These are phyloP conservation scores for Pleuronectes platessa DNA, from an alignment of 2,113 vertebrate genomes.

Conservation along the genomic window DNA sequence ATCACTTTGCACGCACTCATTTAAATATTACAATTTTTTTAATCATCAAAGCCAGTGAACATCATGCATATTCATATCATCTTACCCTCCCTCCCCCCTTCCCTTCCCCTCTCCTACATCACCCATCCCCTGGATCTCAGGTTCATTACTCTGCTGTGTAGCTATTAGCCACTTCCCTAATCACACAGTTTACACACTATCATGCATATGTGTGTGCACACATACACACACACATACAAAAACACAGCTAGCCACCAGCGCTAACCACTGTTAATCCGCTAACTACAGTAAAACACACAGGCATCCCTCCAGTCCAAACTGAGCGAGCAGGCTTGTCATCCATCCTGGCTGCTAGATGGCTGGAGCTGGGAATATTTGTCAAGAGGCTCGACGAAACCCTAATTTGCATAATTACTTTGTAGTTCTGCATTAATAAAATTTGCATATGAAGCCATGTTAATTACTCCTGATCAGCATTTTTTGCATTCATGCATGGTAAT, in stretches of 20 bases:
- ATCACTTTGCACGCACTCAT: slow-evolving; percentile 99
- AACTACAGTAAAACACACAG: slow-evolving; percentile 58
- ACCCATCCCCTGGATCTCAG: slow-evolving; percentile 94
- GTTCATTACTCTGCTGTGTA: slow-evolving; percentile 98
- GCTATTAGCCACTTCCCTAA: slow-evolving; percentile 89
- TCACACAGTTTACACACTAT: slow-evolving; percentile 67
- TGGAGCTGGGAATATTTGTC: slow-evolving; percentile 99
- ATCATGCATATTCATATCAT: slow-evolving; percentile 99
- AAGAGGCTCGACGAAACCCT: slow-evolving; percentile 99
- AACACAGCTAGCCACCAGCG: slow-evolving; percentile 68
- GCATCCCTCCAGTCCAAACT: slow-evolving; percentile 85
- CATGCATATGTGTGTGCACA: background rate
- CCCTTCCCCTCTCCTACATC: slow-evolving; percentile 79
- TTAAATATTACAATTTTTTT: slow-evolving; percentile 99
- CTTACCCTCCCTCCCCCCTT: slow-evolving; percentile 84
- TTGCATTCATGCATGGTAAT: slow-evolving; percentile 99
- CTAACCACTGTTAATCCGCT: slow-evolving; percentile 69
- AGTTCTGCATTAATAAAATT: slow-evolving; percentile 99
- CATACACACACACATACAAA: slow-evolving; percentile 5
- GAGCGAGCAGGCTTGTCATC: slow-evolving; percentile 89
- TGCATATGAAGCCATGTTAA: slow-evolving; percentile 99
- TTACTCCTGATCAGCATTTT: slow-evolving; percentile 99
- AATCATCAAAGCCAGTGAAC: slow-evolving; percentile 99
- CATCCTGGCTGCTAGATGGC: slow-evolving; percentile 84
- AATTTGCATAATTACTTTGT: slow-evolving; percentile 99